Base-by-base conservation (phyloP, 2,113 vertebrate species). In the Oxyura jamaicensis region DNA sequence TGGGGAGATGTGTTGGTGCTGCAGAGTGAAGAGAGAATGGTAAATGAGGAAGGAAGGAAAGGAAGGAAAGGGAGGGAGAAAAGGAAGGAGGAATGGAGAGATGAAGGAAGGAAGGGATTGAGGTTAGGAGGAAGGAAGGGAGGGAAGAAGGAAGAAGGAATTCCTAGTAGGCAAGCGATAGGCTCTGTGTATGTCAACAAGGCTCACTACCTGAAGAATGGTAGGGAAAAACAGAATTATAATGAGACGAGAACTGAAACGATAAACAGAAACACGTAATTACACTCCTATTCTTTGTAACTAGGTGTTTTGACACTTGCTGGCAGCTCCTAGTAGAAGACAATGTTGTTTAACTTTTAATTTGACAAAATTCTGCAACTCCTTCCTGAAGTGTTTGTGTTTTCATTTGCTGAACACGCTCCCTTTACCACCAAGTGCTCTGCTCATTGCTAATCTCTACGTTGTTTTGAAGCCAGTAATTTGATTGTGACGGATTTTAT, bases 181-280 rank as follows among this genome's bases (percentile, higher is more conserved):
- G 89, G 58, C 72, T 88, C 41, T 86, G 55, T 50, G 79, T 35
- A 39, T 74, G 88, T 88, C 86, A 93, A 50, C 72, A 81, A 92
- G 41, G 41, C 86, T 73, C 35, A 11, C 53, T 85, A 92, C 86
- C 87, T 96, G 90, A 89, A 97, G 75, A 94, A 95, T 92, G 69
- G 79, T 84, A 80, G 71, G 63, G 41, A 92, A 95, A 88, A 67
- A 8, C 59, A 90, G 75, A 93, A 93, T 93, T 75, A 11, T 58
- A 96, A 95, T 86, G 94, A 94, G 89, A 96, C 87, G 89, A 93
- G 85, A 95, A 91, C 93, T 94, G 96, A 96, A 97, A 97, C 6
- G 77, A 95, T 97, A 97, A 97, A 98, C 95, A 98, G 97, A 98
- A 98, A 96, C 96, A 97, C 55, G 44, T 97, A 97, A 95, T 97